phyloP scores from a whole-genome alignment of 1,140 invertebrate species.

The Temnothorax curvispinosus region DNA sequence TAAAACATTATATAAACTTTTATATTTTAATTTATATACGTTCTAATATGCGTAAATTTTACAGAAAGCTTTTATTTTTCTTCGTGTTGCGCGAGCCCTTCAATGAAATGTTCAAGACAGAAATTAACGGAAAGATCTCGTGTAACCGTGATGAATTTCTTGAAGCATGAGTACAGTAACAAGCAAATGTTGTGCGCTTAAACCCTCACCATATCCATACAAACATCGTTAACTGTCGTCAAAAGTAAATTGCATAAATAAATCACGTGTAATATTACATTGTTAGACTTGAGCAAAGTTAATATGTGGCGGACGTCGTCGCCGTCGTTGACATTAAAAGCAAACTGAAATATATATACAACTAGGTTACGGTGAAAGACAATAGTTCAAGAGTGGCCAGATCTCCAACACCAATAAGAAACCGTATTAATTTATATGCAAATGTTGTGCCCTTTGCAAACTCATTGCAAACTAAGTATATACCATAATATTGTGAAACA shows the following conservation, averaged over 20 bases:
- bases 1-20: neutral
- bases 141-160: neutral
- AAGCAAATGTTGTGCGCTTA: constrained; percentile 20
- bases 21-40: neutral
- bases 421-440: constrained; percentile 26
- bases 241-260: constrained; percentile 18
- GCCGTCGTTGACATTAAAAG: constrained; percentile 2
- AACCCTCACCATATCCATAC: neutral
- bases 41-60: neutral
- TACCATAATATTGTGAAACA: neutral
- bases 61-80: neutral
- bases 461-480: neutral
- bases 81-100: neutral
- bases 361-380: neutral
- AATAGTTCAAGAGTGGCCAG: constrained; percentile 81
- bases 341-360: constrained; percentile 18
- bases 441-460: constrained; percentile 16
- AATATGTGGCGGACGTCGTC: neutral
- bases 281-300: constrained; percentile 17
- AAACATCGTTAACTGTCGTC: neutral
- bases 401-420: constrained; percentile 82
- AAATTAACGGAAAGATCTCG: constrained; percentile 9
- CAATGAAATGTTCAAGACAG: neutral
- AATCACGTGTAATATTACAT: constrained; percentile 13
- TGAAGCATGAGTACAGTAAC: constrained; percentile 2